Conservation (phyloP, 1,140 invertebrate genomes). For the Melipona quadrifasciata region DNA sequence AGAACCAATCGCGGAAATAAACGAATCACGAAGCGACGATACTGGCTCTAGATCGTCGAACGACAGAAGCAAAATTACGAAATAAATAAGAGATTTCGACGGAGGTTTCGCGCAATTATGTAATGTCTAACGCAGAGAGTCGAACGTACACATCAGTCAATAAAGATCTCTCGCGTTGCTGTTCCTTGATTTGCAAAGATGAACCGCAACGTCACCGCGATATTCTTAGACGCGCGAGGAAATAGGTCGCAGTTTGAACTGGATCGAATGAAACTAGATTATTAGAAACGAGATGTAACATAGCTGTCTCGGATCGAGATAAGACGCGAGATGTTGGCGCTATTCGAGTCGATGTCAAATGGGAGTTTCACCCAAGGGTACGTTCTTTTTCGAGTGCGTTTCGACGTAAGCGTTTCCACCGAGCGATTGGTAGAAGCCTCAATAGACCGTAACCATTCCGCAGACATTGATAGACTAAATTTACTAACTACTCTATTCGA, state of each 20-base stretch:
- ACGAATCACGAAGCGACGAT: neutral
- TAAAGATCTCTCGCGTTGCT: neutral
- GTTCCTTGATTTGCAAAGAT: neutral
- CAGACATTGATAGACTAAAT: neutral
- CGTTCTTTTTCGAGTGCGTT: neutral
- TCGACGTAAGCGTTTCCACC: too few relatives aligned
- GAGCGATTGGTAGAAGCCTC: neutral
- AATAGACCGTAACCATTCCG: too few relatives aligned
- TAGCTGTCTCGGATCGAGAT: neutral
- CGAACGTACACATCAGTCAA: neutral
- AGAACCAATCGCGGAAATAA: neutral
- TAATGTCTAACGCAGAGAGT: neutral
- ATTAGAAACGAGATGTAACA: neutral
- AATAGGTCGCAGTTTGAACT: conserved; percentile 26
- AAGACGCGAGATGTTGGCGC: neutral
- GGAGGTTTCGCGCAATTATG: neutral
- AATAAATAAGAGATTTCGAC: too few relatives aligned
- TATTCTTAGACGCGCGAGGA: conserved; percentile 14
- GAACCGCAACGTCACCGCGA: neutral
- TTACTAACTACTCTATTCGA: neutral
- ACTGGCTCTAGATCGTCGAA: neutral
- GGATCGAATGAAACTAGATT: neutral
- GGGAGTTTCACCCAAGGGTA: too few relatives aligned
- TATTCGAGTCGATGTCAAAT: neutral
- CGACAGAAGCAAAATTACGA: neutral